Base-by-base conservation (phyloP, 53 echinoderm and acorn worm species). In the Holothuria leucospilota region DNA sequence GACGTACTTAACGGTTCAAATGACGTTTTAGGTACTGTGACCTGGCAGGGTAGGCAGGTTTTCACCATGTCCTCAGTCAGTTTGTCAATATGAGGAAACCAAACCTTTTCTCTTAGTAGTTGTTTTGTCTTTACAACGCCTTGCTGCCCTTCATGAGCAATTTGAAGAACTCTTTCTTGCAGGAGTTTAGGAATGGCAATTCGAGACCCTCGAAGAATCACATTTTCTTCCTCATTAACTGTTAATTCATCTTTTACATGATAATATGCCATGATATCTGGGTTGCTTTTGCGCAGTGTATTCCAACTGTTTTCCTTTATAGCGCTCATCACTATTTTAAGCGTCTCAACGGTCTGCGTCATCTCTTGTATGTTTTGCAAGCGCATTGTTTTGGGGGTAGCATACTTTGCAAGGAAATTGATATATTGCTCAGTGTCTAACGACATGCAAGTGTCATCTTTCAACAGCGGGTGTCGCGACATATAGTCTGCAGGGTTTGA, bases 401-500 rank as follows among this genome's bases (percentile, higher is more conserved):
- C 86, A 59, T 86, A 51, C 30, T 14, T 34, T 29, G 75, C 84
- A 41, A 89, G 46, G 63, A 73, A 89, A 42, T 59, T 89, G 72
- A 90, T 27, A 53, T 40, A 80, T 68, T 90, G 39, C 28, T 90
- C 85, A 34, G 78, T n/a, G n/a, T n/a, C n/a, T n/a, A n/a, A n/a
- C n/a, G n/a, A n/a, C 78, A 51, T 23, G 21, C 25, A 15, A 9
- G 8, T 69, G 26, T 69, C 69, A 69, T 69, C 18, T 23, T 69
- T 23, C 69, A 69, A n/a, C 42, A 64, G 40, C 30, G 88, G 88
- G 62, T 92, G 92, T 59, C 88, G 84, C 20, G 92, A 92, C 92
- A 88, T 41, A 60, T 92, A 88, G 73, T 88, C 88, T 20, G 92
- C 88, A 14, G 92, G 92, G 73, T 92, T 92, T 24, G 13, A 27